Evolutionary conservation across 2,888 invertebrate species (phyloP).

Genomic region (Salpingus planirostris): DNA sequence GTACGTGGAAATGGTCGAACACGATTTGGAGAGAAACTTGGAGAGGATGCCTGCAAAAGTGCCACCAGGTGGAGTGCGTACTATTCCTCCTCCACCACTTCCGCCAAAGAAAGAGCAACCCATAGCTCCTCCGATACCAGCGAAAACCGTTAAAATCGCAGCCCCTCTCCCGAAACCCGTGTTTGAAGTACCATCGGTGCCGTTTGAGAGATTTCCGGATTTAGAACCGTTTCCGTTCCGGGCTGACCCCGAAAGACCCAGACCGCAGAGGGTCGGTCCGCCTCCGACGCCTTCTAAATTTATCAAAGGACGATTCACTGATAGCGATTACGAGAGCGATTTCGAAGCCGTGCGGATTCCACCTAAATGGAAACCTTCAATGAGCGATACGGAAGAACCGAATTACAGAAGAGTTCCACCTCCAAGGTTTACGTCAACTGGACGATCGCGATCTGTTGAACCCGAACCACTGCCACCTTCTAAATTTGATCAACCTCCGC

Average conservation of each 20-base stretch:
- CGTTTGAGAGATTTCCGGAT: constrained; percentile 41
- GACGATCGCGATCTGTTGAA: constrained; percentile 49
- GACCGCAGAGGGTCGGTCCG: constrained; percentile 39
- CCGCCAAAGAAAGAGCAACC: constrained; percentile 40
- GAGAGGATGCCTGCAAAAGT: constrained; percentile 46
- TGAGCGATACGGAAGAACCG: constrained; percentile 56
- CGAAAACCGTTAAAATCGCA: constrained; percentile 26
- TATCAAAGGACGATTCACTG: constrained; percentile 47
- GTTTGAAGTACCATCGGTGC: constrained; percentile 25
- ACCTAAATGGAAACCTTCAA: constrained; percentile 53
- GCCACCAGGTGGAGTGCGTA: constrained; percentile 47
- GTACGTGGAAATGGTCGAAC: constrained; percentile 50
- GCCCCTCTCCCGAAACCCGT: constrained; percentile 27
- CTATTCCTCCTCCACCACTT: constrained; percentile 45
- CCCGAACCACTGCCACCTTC: constrained; percentile 48
- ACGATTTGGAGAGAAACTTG: constrained; percentile 46
- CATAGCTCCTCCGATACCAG: constrained; percentile 40
- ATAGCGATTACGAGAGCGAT: constrained; percentile 63
- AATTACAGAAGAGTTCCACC: constrained; percentile 48
- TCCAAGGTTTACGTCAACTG: constrained; percentile 41
- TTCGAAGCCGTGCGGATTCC: constrained; percentile 42
- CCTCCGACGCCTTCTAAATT: constrained; percentile 52
- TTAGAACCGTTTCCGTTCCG: constrained; percentile 46
- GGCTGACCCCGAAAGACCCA: constrained; percentile 41
- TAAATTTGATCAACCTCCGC: constrained; percentile 46